Base-by-base conservation (phyloP, 2,113 vertebrate species). In the Campylorhamphus procurvoides region DNA sequence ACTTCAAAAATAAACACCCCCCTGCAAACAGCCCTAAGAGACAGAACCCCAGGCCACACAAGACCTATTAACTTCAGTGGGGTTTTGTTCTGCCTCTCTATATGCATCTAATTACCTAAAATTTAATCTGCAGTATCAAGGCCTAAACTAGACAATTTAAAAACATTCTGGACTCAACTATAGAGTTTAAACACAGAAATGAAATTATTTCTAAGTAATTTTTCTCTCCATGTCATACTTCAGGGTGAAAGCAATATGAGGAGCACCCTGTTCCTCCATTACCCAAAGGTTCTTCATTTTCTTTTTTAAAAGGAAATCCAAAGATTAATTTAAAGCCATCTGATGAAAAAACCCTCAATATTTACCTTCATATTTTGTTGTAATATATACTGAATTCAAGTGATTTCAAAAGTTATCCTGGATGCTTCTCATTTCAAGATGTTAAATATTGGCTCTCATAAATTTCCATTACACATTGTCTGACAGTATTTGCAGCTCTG, bases 401-500 rank as follows among this genome's bases (percentile, higher is more conserved):
- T 5, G 44, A 93, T 95, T 90, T 66, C 49, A 46, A 8, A 88
- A 93, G 59, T 82, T 95, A 87, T 78, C 78, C 81, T 69, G 49
- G 62, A 89, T 93, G 67, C 69, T 82, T 94, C 87, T 80, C 82
- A 85, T 94, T 95, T 93, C 72, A 59, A 80, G 81, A 62, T 23
- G 60, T 76, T 72, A 91, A 94, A 92, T 89, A 95, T 62, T 94
- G 71, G 81, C 84, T 96, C 44, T 83, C 72, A 52, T 0, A 83
- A 64, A 90, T 89, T 91, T 63, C 72, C 87, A 91, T 93, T 91
- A 87, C 35, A 40, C 58, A 22, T 27, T 29, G 47, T 78, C 75
- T 83, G 78, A 94, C 81, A 87, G 27, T 83, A 91, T 94, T 91
- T 96, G 84, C 91, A 76, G 81, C 87, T 82, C 77, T 25, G 49